Conservation (phyloP, 2,888 invertebrate species). For the Agrochola litura region DNA sequence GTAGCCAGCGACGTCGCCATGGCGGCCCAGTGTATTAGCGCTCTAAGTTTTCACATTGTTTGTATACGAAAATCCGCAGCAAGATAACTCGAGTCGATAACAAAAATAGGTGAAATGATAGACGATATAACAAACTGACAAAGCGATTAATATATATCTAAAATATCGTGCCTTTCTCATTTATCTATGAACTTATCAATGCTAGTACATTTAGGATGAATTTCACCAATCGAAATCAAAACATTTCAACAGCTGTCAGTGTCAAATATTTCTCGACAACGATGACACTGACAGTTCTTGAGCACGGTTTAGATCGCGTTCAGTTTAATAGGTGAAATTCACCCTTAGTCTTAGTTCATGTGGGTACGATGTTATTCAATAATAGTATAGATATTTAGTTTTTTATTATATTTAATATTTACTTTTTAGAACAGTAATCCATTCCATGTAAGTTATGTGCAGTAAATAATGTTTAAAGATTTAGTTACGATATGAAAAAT, state of each 20-base stretch:
- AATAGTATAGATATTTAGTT: background rate
- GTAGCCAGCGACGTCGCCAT: no score
- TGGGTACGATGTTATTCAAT: conserved; percentile 19
- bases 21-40: no score
- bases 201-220: conserved; percentile 31
- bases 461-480: conserved; percentile 15
- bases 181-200: conserved; percentile 35
- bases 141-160: conserved; percentile 6
- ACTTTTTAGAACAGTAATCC: conserved; percentile 20
- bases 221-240: background rate
- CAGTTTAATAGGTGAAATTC: background rate
- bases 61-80: conserved; percentile 14
- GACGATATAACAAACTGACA: conserved; percentile 5
- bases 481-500: conserved; percentile 8
- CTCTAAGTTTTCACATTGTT: background rate
- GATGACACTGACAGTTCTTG: background rate
- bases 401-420: conserved; percentile 1
- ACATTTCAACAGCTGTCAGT: background rate
- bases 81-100: conserved; percentile 40
- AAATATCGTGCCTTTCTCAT: conserved; percentile 16
- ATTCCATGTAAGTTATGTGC: conserved; percentile 43
- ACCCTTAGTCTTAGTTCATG: conserved; percentile 55
- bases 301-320: background rate
- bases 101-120: conserved; percentile 43
- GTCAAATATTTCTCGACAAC: background rate